Percentiles rank a stretch among this genome's conserved stretches.
Conservation (phyloP, 2,113 vertebrate genomes). For the Paralichthys olivaceus region DNA sequence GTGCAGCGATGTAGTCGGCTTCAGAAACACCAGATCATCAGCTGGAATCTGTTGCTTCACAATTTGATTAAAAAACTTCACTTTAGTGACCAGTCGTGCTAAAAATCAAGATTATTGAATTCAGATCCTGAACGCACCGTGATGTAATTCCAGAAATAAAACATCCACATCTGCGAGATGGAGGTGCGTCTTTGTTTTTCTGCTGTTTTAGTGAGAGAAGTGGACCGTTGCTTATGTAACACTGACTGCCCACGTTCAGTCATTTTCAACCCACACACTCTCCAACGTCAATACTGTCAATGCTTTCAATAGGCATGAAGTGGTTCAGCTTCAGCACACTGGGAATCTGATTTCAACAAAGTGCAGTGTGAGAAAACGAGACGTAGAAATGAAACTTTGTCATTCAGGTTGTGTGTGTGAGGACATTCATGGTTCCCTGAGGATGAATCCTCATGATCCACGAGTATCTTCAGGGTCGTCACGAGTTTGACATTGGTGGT, state of each 20-base stretch:
- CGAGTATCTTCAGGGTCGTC: neutral
- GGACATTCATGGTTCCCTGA: neutral
- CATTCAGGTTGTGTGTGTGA: too few species aligned
- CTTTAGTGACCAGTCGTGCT: neutral
- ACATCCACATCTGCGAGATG: neutral
- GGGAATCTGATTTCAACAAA: slow-evolving; percentile 35
- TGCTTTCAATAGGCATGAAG: slow-evolving; percentile 65
- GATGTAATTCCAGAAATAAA: neutral
- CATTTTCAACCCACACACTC: slow-evolving; percentile 75
- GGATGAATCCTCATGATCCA: neutral
- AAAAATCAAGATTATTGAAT: neutral
- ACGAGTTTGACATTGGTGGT: too few species aligned
- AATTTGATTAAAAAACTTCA: too few species aligned
- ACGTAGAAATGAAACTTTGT: too few species aligned
- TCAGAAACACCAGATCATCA: too few species aligned
- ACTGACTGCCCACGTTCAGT: slow-evolving; percentile 72
- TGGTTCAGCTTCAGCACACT: slow-evolving; percentile 40
- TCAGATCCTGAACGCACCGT: neutral
- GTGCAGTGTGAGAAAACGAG: neutral
- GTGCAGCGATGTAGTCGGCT: neutral
- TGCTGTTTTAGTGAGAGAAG: slow-evolving; percentile 60
- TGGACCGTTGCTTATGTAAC: slow-evolving; percentile 75
- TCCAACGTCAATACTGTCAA: slow-evolving; percentile 69
- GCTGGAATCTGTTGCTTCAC: too few species aligned
- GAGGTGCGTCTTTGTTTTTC: slow-evolving; percentile 34